Base-by-base conservation (phyloP, 2,888 invertebrate species). In the Onthophagus sagittarius region DNA sequence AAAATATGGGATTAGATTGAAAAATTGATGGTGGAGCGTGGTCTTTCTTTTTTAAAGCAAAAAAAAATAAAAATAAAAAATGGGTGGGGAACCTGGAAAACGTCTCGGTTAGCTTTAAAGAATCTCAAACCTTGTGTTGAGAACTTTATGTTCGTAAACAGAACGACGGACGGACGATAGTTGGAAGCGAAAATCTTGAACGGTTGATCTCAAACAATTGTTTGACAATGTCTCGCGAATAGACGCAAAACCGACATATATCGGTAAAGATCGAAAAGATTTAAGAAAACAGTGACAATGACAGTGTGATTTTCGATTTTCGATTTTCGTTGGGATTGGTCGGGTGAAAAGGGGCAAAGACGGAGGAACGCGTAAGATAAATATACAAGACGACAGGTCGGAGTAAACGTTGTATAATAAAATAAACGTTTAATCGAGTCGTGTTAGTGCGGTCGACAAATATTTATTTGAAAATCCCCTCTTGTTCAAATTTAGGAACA, bases 361-460 rank as follows among this genome's bases (percentile, higher is more conserved):
- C 7, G 39, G 39, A 53, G 39, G 39, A 53, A 53, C 39, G 39
- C 39, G 39, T 53, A 53, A 53, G 39, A 53, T 53, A 53, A 53
- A 53, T 53, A 53, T 67, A 67, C 67, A 67, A 67, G 67, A 31
- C 67, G 67, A 67, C 67, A 67, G 67, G 67, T 32, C 23, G 67
- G 67, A n/a, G 67, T 67, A 67, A 67, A 67, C 67, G 23, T 67
- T 67, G 23, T 67, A 67, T 67, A 67, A 67, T 67, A 67, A 67
- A 67, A 67, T 67, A 67, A 67, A 67, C 67, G 32, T 67, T 53
- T 53, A 53, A 53, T 53, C 39, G 39, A 53, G 39, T 53, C 9
- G 39, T 53, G 39, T 53, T 53, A 53, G 39, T 53, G 11, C 11
- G 39, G 39, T 53, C 39, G 39, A 53, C 39, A 53, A 53, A 53